These are phyloP conservation scores for Rhodinocichla rosea DNA, from an alignment of 2,113 vertebrate genomes.

Conservation along the genomic window DNA sequence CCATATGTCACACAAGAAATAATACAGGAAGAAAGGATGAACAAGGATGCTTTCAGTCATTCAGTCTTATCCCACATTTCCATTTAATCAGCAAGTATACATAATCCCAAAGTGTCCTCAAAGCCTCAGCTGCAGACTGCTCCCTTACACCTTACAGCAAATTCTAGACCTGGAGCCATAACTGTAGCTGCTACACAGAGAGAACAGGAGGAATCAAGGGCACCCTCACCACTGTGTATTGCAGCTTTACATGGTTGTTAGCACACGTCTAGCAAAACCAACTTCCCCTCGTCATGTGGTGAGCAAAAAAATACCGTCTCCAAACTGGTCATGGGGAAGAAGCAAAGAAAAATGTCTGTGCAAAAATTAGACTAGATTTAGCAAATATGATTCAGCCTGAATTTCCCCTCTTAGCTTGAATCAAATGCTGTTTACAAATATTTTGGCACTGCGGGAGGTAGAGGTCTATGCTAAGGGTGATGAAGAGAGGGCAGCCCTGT, in stretches of 20 bases:
- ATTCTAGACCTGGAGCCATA: neutral
- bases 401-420: neutral
- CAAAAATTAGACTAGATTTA: neutral
- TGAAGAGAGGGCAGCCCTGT: neutral
- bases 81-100: neutral
- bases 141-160: neutral
- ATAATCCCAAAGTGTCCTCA: neutral
- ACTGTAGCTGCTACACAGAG: neutral
- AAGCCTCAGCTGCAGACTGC: neutral
- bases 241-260: neutral
- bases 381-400: neutral
- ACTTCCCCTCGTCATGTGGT: neutral
- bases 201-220: neutral
- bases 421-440: neutral
- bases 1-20: neutral
- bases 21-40: neutral
- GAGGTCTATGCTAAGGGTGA: neutral
- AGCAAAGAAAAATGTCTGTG: neutral
- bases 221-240: neutral
- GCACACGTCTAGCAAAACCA: neutral
- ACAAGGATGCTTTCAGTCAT: neutral
- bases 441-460: neutral
- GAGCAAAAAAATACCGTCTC: neutral
- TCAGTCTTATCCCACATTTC: neutral
- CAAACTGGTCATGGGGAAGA: neutral